These are phyloP conservation scores for Lepas anatifera DNA, from an alignment of 2,888 invertebrate genomes.

Conservation along the genomic window DNA sequence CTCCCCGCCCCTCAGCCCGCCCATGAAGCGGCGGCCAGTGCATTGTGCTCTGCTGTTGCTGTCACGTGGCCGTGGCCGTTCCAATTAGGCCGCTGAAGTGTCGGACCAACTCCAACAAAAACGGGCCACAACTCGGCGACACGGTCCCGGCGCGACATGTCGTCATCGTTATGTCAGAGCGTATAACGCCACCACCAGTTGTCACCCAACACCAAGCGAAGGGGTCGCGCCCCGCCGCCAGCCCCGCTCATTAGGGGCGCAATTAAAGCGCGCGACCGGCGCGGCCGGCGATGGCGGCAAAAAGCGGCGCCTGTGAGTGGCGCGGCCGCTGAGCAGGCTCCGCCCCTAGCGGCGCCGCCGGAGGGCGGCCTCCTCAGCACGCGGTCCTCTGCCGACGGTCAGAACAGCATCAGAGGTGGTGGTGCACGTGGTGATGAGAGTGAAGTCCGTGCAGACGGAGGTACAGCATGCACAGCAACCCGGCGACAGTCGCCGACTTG, in stretches of 20 bases:
- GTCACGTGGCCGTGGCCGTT: too few species aligned
- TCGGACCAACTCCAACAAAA: neutral
- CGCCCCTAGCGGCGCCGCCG: neutral
- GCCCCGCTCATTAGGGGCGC: constrained; percentile 2
- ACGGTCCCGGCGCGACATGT: neutral
- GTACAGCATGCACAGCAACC: neutral
- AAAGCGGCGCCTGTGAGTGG: constrained; percentile 11
- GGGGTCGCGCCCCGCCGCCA: neutral
- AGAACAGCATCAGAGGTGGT: too few species aligned
- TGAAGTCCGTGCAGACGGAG: neutral
- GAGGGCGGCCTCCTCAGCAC: neutral
- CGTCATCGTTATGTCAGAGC: neutral
- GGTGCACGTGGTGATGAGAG: too few species aligned
- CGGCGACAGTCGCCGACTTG: neutral
- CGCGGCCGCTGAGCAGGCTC: constrained; percentile 1
- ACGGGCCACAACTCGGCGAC: too few species aligned
- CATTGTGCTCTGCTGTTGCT: too few species aligned
- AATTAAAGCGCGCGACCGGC: constrained; percentile 12
- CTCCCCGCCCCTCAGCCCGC: too few species aligned
- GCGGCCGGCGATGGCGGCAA: neutral
- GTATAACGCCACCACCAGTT: neutral
- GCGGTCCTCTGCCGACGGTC: neutral
- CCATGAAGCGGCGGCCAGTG: too few species aligned
- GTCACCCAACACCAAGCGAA: neutral
- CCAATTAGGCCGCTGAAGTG: too few species aligned